phyloP scores from a whole-genome alignment of 1,140 invertebrate genomes.

The Bombus ignitus region DNA sequence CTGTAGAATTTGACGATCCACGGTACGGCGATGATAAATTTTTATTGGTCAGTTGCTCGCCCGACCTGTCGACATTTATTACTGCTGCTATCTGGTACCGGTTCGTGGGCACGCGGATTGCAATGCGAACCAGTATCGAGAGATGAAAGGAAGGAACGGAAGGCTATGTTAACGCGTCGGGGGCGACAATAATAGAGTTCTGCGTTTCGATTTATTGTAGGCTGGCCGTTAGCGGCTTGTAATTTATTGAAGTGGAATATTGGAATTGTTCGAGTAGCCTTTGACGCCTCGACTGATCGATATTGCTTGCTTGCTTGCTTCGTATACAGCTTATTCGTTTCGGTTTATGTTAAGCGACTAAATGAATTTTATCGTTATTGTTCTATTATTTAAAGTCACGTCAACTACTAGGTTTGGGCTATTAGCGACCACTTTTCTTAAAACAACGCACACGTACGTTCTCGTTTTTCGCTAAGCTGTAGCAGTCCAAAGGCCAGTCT shows the following conservation, averaged over 20 bases:
- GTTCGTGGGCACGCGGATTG: conserved; percentile 18
- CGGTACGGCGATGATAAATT: neutral
- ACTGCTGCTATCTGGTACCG: conserved; percentile 20
- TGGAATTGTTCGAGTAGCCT: conserved; percentile 8
- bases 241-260: neutral
- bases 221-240: neutral
- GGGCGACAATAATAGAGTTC: conserved; percentile 28
- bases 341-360: neutral
- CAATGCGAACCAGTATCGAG: conserved; percentile 15
- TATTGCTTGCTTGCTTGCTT: neutral
- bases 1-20: neutral
- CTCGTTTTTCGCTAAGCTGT: no score
- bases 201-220: conserved; percentile 13
- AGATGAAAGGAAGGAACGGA: conserved; percentile 19
- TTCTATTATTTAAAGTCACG: no score
- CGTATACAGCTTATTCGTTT: neutral
- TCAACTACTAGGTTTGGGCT: no score
- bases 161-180: conserved; percentile 16
- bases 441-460: no score
- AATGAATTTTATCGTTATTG: neutral
- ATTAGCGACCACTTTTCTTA: no score
- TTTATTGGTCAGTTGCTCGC: conserved; percentile 16
- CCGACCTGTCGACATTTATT: conserved; percentile 26
- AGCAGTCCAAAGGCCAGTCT: no score
- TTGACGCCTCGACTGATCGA: neutral